Percentiles rank a stretch among this genome's conserved stretches.
phyloP scores from a whole-genome alignment of 1,140 invertebrate genomes.

The Macrobrachium nipponense region DNA sequence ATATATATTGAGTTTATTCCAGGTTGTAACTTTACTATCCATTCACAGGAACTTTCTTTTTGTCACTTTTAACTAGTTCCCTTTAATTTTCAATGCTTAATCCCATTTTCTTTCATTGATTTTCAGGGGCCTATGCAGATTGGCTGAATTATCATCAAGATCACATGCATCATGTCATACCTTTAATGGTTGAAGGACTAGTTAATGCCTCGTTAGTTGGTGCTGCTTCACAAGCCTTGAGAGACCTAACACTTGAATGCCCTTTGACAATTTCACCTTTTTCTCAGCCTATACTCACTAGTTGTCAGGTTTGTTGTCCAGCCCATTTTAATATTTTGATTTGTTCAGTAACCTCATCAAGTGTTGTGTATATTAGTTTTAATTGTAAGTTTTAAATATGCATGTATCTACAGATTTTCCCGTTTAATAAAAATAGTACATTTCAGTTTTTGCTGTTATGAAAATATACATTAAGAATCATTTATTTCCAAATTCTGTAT shows the following conservation, averaged over 20 bases:
- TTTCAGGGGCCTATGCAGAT: slow-evolving; percentile 61
- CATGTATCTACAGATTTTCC: no score
- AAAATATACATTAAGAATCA: not conserved
- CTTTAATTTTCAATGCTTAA: not conserved
- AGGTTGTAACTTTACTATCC: no score
- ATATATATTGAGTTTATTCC: no score
- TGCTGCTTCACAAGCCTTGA: slow-evolving; percentile 60
- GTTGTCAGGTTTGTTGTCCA: slow-evolving; percentile 48
- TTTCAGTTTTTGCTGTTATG: not conserved
- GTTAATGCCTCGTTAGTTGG: slow-evolving; percentile 60
- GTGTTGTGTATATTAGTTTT: not conserved
- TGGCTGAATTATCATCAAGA: slow-evolving; percentile 64
- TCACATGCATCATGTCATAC: slow-evolving; percentile 62
- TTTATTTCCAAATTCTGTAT: not conserved
- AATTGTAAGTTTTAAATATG: not conserved
- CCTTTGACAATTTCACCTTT: slow-evolving; percentile 63
- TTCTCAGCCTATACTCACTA: slow-evolving; percentile 57
- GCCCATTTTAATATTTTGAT: not conserved
- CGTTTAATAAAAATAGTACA: no score
- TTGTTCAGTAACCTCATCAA: not conserved
- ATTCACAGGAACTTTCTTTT: not conserved
- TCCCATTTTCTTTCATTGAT: not conserved
- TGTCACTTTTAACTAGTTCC: not conserved
- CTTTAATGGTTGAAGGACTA: slow-evolving; percentile 61
- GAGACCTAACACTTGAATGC: slow-evolving; percentile 62